Evolutionary conservation across 2,797 vertebrate genomes (phyloP).

Genomic region (Phoxinus dragarum): DNA sequence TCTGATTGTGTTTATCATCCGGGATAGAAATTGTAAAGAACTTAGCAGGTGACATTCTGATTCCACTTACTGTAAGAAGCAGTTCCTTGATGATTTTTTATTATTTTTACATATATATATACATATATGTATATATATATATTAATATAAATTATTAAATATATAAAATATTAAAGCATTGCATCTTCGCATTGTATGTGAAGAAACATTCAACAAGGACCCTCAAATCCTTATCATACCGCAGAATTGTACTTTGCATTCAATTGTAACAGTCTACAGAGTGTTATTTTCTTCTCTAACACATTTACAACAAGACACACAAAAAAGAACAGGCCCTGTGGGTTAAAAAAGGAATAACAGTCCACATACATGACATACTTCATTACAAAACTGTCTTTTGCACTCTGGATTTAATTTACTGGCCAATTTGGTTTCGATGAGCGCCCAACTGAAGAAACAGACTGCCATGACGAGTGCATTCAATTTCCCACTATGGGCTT

Average conservation of each 20-base stretch:
- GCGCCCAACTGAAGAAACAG: constrained; percentile 18
- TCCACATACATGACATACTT: constrained; percentile 30
- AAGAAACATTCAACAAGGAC: neutral
- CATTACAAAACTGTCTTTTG: constrained; percentile 24
- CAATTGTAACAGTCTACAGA: neutral
- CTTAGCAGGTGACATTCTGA: neutral
- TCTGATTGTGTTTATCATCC: neutral
- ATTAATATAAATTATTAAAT: too few relatives aligned
- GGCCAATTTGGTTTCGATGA: constrained; percentile 47
- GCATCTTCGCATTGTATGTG: neutral
- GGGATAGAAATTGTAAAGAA: neutral
- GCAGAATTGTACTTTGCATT: neutral
- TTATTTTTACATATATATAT: too few relatives aligned
- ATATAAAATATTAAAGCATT: neutral
- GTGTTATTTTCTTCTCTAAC: neutral
- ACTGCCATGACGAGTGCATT: constrained; percentile 25
- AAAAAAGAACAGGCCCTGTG: neutral
- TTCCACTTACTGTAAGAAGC: neutral
- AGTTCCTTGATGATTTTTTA: too few relatives aligned
- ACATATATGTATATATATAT: too few relatives aligned
- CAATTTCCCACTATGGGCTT: constrained; percentile 33
- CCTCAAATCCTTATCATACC: neutral
- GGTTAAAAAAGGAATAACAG: constrained; percentile 2
- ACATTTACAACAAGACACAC: constrained; percentile 2
- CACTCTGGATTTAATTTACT: constrained; percentile 45